These are phyloP conservation scores for Thamnophis sirtalis DNA, from an alignment of 2,113 vertebrate genomes.

Conservation along the genomic window DNA sequence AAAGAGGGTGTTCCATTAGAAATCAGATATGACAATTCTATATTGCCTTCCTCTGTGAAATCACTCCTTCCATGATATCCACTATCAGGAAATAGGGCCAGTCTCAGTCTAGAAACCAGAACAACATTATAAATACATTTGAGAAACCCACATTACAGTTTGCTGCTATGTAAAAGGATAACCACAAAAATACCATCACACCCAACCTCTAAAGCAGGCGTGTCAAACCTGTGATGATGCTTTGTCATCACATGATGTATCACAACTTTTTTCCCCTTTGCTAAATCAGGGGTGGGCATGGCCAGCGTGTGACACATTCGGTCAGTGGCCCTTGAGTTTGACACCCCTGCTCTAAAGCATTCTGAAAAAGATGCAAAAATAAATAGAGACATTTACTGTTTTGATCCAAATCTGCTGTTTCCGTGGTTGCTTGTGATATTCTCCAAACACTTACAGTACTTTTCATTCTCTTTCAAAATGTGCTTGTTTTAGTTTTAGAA, in stretches of 20 bases:
- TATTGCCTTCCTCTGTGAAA: not conserved
- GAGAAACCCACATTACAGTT: not conserved
- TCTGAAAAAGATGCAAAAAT: not conserved
- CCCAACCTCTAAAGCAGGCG: not conserved
- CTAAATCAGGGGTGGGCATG: no score
- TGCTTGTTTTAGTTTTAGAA: constrained; percentile 65
- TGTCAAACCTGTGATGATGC: no score
- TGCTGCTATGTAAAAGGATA: not conserved
- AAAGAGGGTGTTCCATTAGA: not conserved
- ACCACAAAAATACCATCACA: not conserved
- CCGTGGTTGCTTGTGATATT: not conserved
- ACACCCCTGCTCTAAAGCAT: not conserved
- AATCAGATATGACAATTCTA: not conserved
- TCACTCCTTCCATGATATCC: not conserved
- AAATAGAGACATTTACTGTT: not conserved
- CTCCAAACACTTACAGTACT: not conserved
- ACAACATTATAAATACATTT: not conserved
- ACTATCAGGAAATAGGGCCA: not conserved
- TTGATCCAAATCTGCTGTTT: not conserved
- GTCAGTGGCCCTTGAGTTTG: no score
- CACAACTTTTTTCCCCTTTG: no score
- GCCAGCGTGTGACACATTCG: no score
- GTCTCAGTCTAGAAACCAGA: not conserved
- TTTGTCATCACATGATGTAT: no score
- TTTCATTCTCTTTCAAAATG: not conserved